Base-by-base conservation (phyloP, 2,888 invertebrate species). In the Ethmia dodecea region DNA sequence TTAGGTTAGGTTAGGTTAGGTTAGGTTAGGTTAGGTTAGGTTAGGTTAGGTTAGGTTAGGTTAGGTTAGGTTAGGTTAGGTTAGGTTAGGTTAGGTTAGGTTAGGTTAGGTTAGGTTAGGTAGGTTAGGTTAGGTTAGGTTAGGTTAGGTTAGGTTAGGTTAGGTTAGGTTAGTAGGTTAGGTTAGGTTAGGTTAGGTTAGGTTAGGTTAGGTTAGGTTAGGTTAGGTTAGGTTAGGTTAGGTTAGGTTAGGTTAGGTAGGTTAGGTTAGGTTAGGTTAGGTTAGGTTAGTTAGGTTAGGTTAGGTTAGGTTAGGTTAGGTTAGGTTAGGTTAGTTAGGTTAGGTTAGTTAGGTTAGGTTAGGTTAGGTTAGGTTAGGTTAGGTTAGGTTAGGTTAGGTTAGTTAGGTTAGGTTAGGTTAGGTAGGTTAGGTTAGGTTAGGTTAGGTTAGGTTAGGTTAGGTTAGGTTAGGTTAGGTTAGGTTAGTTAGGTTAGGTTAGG, bases 131-230 rank as follows among this genome's bases (percentile, higher is more conserved):
- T n/a, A n/a, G 8, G 18, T 5, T 18, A 18, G 18, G 29, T 24
- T 36, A 31, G 31, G 32, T 28, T 28, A 37, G 39, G 39, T 33
- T 33, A 33, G 32, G 42, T 35, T 35, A 40, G 32, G 32, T 29
- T 29, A 33, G n/a, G n/a, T n/a, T n/a, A n/a, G n/a, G n/a, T n/a
- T n/a, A n/a, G n/a, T n/a, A n/a, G n/a, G n/a, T n/a, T n/a, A n/a
- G 32, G 42, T 32, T 42, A 38, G 34, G 37, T 30, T 33, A 37
- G 36, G 36, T 30, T 33, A 40, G 34, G 33, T 34, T 36, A 40
- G 40, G 40, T 35, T 33, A 38, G 38, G 33, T 40, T 40, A 35
- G 31, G 37, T 42, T 37, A 36, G 38, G 35, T 37, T 39, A 37
- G 25, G 29, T 36, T 31, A 33, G 30, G 31, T 24, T 14, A 27